Percentiles rank a stretch among this genome's conserved stretches.
Evolutionary conservation across 2,888 invertebrate genomes (phyloP).

Genomic region (Cantharis nigra): DNA sequence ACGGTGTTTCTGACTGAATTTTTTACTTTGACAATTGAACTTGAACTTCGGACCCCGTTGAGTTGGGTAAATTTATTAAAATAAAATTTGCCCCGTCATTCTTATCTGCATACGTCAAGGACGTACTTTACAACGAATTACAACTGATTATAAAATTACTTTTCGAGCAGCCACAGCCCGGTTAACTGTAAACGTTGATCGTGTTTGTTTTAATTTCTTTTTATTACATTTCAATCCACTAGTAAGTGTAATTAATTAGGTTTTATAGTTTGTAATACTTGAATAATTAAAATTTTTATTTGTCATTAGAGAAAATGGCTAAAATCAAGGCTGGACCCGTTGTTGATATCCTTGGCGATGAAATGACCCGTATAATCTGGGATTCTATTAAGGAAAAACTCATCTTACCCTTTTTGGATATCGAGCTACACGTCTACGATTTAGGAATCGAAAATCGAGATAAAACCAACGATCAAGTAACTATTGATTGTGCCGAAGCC

Average conservation of each 20-base stretch:
- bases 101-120: background rate
- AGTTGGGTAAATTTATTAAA: background rate
- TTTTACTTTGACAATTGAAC: background rate
- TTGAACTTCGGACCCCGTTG: background rate
- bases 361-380: constrained; percentile 98
- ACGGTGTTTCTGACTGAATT: background rate
- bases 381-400: constrained; percentile 96
- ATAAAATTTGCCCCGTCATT: background rate
- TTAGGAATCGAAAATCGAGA: constrained; percentile 95
- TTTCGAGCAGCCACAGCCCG: background rate
- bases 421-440: constrained; percentile 92
- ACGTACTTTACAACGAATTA: background rate
- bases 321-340: constrained; percentile 85
- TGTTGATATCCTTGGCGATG: constrained; percentile 92
- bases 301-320: constrained; percentile 51
- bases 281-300: background rate
- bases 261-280: too few species aligned
- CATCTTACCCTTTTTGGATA: constrained; percentile 93
- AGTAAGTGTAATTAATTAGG: background rate
- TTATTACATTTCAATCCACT: background rate
- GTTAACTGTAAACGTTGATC: background rate
- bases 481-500: constrained; percentile 95
- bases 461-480: constrained; percentile 92
- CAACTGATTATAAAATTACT: background rate
- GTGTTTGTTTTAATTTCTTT: background rate